Evolutionary conservation across 2,113 vertebrate species (phyloP).

Genomic region (Litocranius walleri): DNA sequence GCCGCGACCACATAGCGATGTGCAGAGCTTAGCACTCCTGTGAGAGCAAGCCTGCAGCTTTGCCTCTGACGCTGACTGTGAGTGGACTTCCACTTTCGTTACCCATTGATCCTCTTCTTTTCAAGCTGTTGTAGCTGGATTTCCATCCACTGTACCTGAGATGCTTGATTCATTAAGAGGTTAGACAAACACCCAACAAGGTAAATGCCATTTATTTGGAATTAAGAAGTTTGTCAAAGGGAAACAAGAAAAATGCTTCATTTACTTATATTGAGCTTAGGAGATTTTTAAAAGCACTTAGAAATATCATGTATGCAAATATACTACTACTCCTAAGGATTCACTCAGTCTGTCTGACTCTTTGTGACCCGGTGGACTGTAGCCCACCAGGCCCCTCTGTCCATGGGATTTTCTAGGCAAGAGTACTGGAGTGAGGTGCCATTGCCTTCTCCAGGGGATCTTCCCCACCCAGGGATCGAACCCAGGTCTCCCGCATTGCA

Average conservation of each 20-base stretch:
- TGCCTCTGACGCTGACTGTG: neutral
- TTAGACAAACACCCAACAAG: conserved; percentile 5
- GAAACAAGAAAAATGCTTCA: neutral
- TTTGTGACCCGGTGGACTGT: accelerated
- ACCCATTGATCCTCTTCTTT: neutral
- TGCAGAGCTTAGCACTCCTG: neutral
- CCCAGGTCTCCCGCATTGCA: too few relatives aligned
- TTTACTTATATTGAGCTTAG: neutral
- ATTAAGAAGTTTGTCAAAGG: neutral
- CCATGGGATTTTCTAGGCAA: too few relatives aligned
- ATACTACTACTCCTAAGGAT: neutral
- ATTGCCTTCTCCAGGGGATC: too few relatives aligned
- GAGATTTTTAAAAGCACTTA: conserved; percentile 9
- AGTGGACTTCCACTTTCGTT: neutral
- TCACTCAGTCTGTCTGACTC: too few relatives aligned
- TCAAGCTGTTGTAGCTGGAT: neutral
- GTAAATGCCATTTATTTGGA: neutral
- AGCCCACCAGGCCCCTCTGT: too few relatives aligned
- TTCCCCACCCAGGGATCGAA: too few relatives aligned
- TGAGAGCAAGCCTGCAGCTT: neutral
- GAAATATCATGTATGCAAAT: neutral
- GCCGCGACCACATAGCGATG: neutral
- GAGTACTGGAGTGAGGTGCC: too few relatives aligned
- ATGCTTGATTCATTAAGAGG: neutral
- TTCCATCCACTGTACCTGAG: neutral